A percentile compares a stretch with the other conserved stretches of the same genome.
These are phyloP conservation scores for Cherax quadricarinatus DNA, from an alignment of 1,140 invertebrate species.

Conservation along the genomic window DNA sequence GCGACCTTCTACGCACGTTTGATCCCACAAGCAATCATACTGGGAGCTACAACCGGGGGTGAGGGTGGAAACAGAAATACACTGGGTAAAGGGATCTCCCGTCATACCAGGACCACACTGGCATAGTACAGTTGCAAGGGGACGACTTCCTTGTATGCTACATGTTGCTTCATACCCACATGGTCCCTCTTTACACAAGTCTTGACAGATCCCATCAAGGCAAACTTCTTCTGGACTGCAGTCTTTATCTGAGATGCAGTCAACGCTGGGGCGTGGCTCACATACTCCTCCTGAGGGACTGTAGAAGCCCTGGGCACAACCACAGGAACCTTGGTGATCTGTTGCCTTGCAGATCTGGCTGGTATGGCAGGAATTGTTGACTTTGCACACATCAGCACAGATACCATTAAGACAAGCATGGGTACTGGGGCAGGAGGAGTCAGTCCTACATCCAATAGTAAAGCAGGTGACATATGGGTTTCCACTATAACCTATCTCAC, in stretches of 20 bases:
- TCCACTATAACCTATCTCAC: conserved; percentile 87
- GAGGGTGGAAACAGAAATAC: conserved; percentile 83
- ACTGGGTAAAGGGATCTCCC: conserved; percentile 81
- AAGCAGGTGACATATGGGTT: conserved; percentile 87
- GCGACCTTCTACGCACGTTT: conserved; percentile 86
- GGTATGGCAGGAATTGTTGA: conserved; percentile 85
- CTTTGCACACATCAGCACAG: conserved; percentile 87
- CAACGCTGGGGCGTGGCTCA: conserved; percentile 86
- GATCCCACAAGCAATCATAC: conserved; percentile 90
- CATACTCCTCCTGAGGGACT: conserved; percentile 81
- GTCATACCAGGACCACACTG: conserved; percentile 74
- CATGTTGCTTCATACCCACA: conserved; percentile 88
- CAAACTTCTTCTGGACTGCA: conserved; percentile 88
- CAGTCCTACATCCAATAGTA: conserved; percentile 84
- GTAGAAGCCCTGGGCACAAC: conserved; percentile 75
- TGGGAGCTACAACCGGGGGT: conserved; percentile 86
- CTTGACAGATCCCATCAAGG: conserved; percentile 86
- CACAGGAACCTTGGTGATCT: conserved; percentile 75
- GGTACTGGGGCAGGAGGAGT: conserved; percentile 84
- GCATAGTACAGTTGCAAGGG: conserved; percentile 73
- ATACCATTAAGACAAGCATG: conserved; percentile 85
- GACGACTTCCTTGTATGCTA: conserved; percentile 75
- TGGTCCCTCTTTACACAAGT: conserved; percentile 80
- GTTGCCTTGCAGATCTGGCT: conserved; percentile 85
- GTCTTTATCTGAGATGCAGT: conserved; percentile 88